These are phyloP conservation scores for Chaenogobius annularis DNA, from an alignment of 2,113 vertebrate species.

Conservation along the genomic window DNA sequence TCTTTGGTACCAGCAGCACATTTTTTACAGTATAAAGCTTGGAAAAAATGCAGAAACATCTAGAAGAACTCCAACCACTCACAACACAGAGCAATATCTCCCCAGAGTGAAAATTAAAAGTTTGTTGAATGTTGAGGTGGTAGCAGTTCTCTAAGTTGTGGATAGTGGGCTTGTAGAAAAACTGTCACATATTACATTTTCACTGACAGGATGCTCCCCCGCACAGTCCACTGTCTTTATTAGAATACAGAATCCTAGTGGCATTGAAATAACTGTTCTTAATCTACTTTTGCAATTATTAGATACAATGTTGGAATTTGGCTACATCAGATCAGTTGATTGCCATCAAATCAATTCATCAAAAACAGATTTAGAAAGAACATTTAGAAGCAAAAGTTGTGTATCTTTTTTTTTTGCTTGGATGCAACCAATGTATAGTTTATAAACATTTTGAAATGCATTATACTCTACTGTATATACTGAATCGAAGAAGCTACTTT, in stretches of 20 bases:
- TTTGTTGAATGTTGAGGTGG: constrained; percentile 38
- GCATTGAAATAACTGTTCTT: too few species aligned
- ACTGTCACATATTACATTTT: neutral
- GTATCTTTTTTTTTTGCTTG: too few species aligned
- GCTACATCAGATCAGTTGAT: too few species aligned
- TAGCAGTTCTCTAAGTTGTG: constrained; percentile 39
- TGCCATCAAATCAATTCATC: too few species aligned
- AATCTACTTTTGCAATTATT: too few species aligned
- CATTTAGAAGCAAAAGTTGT: too few species aligned
- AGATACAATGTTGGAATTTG: too few species aligned
- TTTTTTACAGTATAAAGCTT: constrained; percentile 29
- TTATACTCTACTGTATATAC: too few species aligned
- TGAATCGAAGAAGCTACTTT: too few species aligned
- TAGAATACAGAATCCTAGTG: neutral
- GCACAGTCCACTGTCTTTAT: constrained; percentile 6
- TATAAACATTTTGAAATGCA: too few species aligned
- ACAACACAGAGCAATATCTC: constrained; percentile 20
- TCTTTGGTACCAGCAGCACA: constrained; percentile 18
- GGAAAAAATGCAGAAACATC: constrained; percentile 33
- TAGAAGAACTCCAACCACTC: constrained; percentile 23
- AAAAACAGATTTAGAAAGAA: too few species aligned
- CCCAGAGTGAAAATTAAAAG: constrained; percentile 42
- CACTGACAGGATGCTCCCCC: neutral
- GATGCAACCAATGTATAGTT: too few species aligned
- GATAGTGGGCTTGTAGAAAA: constrained; percentile 9